Evolutionary conservation across 2,888 invertebrate genomes (phyloP).

Genomic region (Eubasilissa splendida): DNA sequence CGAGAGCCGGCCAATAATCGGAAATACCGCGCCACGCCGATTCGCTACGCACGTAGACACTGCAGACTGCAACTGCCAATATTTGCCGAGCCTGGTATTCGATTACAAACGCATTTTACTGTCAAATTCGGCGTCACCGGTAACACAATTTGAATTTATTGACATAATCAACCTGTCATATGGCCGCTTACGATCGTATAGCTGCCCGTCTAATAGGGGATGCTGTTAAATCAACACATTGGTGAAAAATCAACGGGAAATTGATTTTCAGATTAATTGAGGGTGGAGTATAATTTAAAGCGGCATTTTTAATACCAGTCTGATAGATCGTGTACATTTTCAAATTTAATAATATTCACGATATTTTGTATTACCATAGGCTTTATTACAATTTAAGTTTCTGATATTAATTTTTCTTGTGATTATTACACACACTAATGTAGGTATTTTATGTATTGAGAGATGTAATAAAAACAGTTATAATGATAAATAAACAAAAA

Average conservation of each 20-base stretch:
- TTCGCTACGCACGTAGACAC: not conserved
- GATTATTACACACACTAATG: too few species aligned
- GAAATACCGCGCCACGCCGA: not conserved
- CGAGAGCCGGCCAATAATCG: slow-evolving; percentile 25
- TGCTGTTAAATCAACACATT: slow-evolving; percentile 12
- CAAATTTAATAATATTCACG: too few species aligned
- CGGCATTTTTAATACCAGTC: too few species aligned
- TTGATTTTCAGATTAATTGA: not conserved
- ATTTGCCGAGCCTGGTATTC: slow-evolving; percentile 54
- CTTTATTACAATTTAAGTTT: too few species aligned
- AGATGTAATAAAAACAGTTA: too few species aligned
- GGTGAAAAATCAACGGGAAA: slow-evolving; percentile 13
- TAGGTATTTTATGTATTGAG: too few species aligned
- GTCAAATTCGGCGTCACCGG: slow-evolving; percentile 56
- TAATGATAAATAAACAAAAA: too few species aligned
- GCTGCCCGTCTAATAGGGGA: not conserved
- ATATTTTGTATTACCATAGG: too few species aligned
- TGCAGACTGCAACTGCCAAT: slow-evolving; percentile 49
- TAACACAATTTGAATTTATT: slow-evolving; percentile 58
- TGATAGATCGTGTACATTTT: too few species aligned
- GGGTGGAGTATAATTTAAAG: too few species aligned
- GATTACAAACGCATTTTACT: slow-evolving; percentile 58
- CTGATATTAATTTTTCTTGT: too few species aligned
- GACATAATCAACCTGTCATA: slow-evolving; percentile 55
- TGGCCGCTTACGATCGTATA: slow-evolving; percentile 10